A percentile compares a stretch with the other conserved stretches of the same genome.
phyloP scores from a whole-genome alignment of 1,140 invertebrate species.

The Mesaphorura yosii region DNA sequence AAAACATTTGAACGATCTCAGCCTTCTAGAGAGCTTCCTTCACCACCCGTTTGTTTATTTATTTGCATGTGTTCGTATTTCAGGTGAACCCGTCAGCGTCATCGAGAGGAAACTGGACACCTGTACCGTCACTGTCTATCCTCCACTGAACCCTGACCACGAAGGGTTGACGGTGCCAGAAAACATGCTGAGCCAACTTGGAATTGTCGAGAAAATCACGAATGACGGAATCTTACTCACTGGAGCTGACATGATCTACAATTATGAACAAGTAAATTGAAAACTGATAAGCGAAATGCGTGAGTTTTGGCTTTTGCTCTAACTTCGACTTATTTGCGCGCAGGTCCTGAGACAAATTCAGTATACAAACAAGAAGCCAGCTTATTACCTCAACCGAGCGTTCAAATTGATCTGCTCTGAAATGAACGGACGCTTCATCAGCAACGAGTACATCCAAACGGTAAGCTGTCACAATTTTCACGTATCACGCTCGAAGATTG shows the following conservation, averaged over 20 bases:
- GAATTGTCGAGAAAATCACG: conserved; percentile 62
- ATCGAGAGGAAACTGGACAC: conserved; percentile 58
- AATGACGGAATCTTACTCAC: conserved; percentile 71
- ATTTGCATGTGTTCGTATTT: too few species aligned
- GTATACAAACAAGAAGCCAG: conserved; percentile 86
- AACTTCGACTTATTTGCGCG: conserved; percentile 32
- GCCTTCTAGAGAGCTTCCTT: too few species aligned
- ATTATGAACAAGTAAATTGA: conserved; percentile 62
- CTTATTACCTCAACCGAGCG: conserved; percentile 83
- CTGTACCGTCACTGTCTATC: conserved; percentile 81
- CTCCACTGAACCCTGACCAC: conserved; percentile 85
- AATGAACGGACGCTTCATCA: conserved; percentile 79
- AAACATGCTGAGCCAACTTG: conserved; percentile 56
- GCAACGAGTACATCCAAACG: conserved; percentile 86
- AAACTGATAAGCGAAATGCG: too few species aligned
- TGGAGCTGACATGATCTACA: conserved; percentile 70
- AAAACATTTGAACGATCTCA: too few species aligned
- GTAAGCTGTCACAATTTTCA: too few species aligned
- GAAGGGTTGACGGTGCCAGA: conserved; percentile 69
- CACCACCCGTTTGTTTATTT: too few species aligned
- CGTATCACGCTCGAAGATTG: too few species aligned
- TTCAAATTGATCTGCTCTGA: conserved; percentile 90
- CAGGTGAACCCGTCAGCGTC: conserved; percentile 34
- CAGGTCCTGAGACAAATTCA: conserved; percentile 71
- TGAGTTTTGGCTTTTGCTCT: neutral